A percentile compares a stretch with the other conserved stretches of the same genome.
phyloP scores from a whole-genome alignment of 2,113 vertebrate species.

The Pipra filicauda region DNA sequence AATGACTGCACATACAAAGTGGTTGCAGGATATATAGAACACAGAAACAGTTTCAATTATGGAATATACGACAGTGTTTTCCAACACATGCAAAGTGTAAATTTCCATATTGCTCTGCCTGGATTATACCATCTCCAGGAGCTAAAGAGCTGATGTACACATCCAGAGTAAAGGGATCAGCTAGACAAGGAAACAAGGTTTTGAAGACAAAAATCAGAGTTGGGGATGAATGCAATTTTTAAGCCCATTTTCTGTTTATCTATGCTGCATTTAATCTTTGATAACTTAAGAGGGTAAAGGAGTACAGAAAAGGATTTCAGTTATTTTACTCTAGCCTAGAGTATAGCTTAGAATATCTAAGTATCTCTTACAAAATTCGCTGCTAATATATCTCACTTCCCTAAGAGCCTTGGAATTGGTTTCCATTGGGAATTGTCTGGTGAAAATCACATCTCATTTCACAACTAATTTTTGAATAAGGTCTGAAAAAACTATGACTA shows the following conservation, averaged over 20 bases:
- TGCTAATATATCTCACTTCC: neutral
- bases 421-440: neutral
- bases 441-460: neutral
- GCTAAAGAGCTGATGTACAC: neutral
- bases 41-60: neutral
- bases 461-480: neutral
- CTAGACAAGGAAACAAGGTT: neutral
- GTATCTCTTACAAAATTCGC: neutral
- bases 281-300: neutral
- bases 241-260: neutral
- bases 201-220: neutral
- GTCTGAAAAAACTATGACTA: neutral
- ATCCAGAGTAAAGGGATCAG: neutral
- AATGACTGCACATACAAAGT: neutral
- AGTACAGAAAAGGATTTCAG: neutral
- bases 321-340: neutral
- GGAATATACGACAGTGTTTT: neutral
- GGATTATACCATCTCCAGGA: neutral
- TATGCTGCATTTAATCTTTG: neutral
- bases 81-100: neutral
- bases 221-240: neutral
- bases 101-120: neutral
- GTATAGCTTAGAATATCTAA: neutral
- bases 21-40: neutral
- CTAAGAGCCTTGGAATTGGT: neutral